Evolutionary conservation across 2,113 vertebrate genomes (phyloP).

Genomic region (Pollimyrus isidori): DNA sequence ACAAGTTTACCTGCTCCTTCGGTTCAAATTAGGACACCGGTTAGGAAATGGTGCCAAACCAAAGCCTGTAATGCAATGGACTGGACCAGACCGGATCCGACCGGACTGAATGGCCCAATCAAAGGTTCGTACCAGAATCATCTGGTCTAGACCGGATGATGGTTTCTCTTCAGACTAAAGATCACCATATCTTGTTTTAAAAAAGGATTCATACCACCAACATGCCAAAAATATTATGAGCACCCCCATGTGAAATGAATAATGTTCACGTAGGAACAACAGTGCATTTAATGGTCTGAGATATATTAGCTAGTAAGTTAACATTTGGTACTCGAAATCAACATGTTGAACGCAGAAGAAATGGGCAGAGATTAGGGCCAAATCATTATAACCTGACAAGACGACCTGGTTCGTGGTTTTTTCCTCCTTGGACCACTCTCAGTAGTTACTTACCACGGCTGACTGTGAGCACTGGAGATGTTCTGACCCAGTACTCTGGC

Average conservation of each 20-base stretch:
- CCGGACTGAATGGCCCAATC: not conserved
- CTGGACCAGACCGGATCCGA: not conserved
- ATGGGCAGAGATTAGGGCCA: not conserved
- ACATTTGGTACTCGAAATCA: not conserved
- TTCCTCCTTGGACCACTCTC: not conserved
- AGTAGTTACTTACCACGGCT: not conserved
- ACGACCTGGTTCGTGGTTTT: not conserved
- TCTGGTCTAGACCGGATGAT: not conserved
- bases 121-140: not conserved
- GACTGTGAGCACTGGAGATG: not conserved
- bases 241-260: not conserved
- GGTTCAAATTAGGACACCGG: not conserved
- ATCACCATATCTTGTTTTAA: not conserved
- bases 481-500: not conserved
- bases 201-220: not conserved
- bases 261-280: not conserved
- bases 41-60: not conserved
- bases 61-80: not conserved
- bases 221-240: not conserved
- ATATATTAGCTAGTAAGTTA: not conserved
- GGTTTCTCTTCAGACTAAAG: not conserved
- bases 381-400: not conserved
- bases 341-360: not conserved
- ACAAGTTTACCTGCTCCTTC: slow-evolving; percentile 29
- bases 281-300: not conserved